A percentile compares a stretch with the other conserved stretches of the same genome.
Evolutionary conservation across 2,113 vertebrate species (phyloP).

Genomic region (Onychostruthus taczanowskii): DNA sequence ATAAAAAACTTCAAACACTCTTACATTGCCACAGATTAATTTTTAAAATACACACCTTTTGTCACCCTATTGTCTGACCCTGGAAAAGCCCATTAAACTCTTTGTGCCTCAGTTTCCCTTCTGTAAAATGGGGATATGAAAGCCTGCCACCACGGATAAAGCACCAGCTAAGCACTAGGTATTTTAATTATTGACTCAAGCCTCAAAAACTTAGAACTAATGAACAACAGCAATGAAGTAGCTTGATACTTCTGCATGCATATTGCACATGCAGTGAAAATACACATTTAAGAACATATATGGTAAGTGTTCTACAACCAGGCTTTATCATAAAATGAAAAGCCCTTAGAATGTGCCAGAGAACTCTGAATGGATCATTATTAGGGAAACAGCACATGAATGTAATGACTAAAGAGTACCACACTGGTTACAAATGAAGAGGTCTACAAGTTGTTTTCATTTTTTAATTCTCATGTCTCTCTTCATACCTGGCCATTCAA

Average conservation of each 20-base stretch:
- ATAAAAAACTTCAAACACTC: background rate
- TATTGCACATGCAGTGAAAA: background rate
- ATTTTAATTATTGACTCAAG: background rate
- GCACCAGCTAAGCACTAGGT: background rate
- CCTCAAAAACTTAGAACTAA: background rate
- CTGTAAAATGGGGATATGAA: constrained; percentile 2
- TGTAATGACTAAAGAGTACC: background rate
- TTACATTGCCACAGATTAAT: background rate
- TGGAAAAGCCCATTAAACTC: background rate
- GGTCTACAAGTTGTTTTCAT: background rate
- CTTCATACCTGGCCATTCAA: background rate
- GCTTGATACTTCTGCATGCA: background rate
- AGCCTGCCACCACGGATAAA: background rate
- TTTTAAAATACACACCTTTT: background rate
- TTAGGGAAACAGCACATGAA: background rate
- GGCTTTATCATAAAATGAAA: background rate
- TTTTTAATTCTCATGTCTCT: background rate
- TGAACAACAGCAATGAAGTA: background rate
- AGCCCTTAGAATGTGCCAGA: background rate
- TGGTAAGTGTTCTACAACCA: background rate
- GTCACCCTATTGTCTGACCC: background rate
- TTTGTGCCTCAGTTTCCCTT: background rate
- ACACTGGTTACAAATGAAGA: background rate
- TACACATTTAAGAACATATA: background rate
- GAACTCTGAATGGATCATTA: background rate